These are phyloP conservation scores for Poecilia gillii DNA, from an alignment of 2,797 vertebrate genomes.

Conservation along the genomic window DNA sequence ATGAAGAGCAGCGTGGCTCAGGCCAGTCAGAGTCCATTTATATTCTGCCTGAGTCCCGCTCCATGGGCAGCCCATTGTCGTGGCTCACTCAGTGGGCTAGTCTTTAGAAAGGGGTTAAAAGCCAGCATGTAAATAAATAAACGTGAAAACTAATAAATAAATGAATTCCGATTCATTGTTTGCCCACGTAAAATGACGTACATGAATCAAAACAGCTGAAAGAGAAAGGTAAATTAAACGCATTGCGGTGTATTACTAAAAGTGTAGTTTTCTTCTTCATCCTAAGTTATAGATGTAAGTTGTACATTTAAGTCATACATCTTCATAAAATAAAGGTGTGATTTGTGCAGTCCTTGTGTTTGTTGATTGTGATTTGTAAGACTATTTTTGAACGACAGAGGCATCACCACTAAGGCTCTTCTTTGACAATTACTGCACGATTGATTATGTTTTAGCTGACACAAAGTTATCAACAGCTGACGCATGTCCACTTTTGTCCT, in stretches of 20 bases:
- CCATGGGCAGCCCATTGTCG: slow-evolving; percentile 79
- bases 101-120: slow-evolving; percentile 60
- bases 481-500: too few relatives aligned
- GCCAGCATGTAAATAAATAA: slow-evolving; percentile 25
- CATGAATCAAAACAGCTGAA: neutral
- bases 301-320: too few relatives aligned
- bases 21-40: slow-evolving; percentile 67
- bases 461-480: too few relatives aligned
- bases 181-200: neutral
- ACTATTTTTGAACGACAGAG: neutral
- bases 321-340: too few relatives aligned
- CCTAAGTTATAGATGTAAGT: neutral
- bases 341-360: neutral
- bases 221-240: neutral
- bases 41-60: slow-evolving; percentile 72
- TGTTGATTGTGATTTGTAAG: neutral
- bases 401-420: neutral
- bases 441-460: too few relatives aligned
- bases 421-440: too few relatives aligned
- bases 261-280: neutral
- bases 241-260: neutral
- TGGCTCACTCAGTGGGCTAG: slow-evolving; percentile 67
- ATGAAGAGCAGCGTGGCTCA: slow-evolving; percentile 61
- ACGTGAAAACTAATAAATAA: neutral
- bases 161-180: neutral